These are phyloP conservation scores for Mus spretus DNA, from an alignment of 2,797 vertebrate genomes.

Conservation along the genomic window DNA sequence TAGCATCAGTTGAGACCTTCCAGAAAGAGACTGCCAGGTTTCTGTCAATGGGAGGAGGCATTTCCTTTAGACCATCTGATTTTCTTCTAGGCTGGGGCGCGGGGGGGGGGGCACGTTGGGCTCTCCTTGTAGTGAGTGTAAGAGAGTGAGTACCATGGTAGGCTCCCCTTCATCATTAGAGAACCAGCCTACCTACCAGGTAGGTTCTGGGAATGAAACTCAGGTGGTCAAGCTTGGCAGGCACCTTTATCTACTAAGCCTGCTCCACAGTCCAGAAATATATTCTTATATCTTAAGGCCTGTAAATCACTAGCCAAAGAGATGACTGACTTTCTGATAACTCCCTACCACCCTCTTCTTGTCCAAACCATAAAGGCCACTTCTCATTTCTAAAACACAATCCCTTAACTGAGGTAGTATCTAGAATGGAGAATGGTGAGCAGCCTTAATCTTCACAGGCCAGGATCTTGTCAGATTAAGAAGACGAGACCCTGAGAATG, in stretches of 20 bases:
- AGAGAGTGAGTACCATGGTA: too few relatives aligned
- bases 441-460: not conserved
- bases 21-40: not conserved
- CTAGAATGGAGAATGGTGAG: not conserved
- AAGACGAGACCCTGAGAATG: not conserved
- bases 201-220: not conserved
- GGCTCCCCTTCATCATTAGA: not conserved
- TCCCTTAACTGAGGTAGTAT: not conserved
- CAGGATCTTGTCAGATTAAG: not conserved
- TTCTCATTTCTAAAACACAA: not conserved
- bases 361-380: not conserved
- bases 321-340: not conserved
- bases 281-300: not conserved
- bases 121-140: not conserved
- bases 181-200: not conserved
- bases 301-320: not conserved
- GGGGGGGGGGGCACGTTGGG: not conserved
- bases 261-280: not conserved
- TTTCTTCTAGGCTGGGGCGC: not conserved
- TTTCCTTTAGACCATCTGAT: not conserved
- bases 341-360: not conserved
- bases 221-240: not conserved
- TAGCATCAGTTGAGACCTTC: not conserved
- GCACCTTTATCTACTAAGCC: not conserved
- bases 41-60: not conserved